These are phyloP conservation scores for Sturmia bella DNA, from an alignment of 2,888 invertebrate genomes.

Conservation along the genomic window DNA sequence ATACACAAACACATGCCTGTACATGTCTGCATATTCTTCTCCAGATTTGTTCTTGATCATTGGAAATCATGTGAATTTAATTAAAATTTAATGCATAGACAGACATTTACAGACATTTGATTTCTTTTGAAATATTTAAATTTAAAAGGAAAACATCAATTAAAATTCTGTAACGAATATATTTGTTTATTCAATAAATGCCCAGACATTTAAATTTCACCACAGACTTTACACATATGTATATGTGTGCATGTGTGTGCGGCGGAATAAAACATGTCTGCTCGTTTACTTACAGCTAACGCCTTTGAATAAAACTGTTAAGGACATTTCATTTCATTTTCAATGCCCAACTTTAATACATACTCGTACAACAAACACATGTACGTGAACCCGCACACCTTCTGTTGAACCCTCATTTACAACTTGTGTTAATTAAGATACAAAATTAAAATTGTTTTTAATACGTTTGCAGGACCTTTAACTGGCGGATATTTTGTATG, in stretches of 20 bases:
- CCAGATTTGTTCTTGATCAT: no score
- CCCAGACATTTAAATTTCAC: conserved; percentile 1
- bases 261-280: conserved; percentile 7
- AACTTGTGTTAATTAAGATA: conserved; percentile 54
- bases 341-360: conserved; percentile 8
- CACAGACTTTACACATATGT: no score
- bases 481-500: neutral
- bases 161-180: conserved; percentile 13
- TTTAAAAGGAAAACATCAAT: conserved; percentile 1
- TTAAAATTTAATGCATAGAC: neutral
- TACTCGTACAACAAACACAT: conserved; percentile 38
- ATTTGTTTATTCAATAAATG: conserved; percentile 23
- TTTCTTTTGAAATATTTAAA: conserved; percentile 6
- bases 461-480: conserved; percentile 22
- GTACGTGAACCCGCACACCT: neutral
- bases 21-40: no score
- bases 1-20: no score
- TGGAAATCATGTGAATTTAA: neutral
- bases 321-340: conserved; percentile 52
- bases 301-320: conserved; percentile 38
- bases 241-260: no score
- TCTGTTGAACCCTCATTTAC: conserved; percentile 13
- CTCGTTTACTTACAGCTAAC: conserved; percentile 17
- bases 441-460: conserved; percentile 56
- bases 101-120: neutral